phyloP scores from a whole-genome alignment of 1,140 invertebrate species.

The Archivesica marissinica region DNA sequence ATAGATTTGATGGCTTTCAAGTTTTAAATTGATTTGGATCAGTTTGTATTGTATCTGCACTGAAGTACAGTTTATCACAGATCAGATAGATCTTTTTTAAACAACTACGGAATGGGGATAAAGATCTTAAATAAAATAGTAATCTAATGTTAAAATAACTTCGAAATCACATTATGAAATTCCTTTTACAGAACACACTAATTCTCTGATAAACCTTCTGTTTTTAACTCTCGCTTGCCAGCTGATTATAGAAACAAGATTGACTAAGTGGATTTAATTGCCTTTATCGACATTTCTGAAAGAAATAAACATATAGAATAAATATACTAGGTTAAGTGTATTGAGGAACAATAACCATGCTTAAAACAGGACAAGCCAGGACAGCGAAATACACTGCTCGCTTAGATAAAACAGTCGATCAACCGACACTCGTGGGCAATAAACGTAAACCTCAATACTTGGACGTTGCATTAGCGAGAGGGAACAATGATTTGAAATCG shows the following conservation, averaged over 20 bases:
- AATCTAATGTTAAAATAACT: not conserved
- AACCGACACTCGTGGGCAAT: constrained; percentile 20
- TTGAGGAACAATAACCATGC: constrained; percentile 48
- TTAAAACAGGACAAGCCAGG: constrained; percentile 44
- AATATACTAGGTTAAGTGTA: constrained; percentile 46
- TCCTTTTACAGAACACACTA: not conserved
- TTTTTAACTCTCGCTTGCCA: constrained; percentile 10
- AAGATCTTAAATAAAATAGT: constrained; percentile 14
- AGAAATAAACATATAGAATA: constrained; percentile 44
- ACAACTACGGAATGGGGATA: not conserved
- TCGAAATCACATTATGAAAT: not conserved
- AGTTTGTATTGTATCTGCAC: not conserved
- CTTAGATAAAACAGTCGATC: constrained; percentile 43
- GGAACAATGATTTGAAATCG: not conserved
- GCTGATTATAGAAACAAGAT: not conserved
- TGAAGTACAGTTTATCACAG: not conserved
- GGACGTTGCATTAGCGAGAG: constrained; percentile 47
- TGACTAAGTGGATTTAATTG: not conserved
- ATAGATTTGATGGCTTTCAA: not conserved
- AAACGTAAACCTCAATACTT: constrained; percentile 55
- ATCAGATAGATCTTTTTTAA: constrained; percentile 4
- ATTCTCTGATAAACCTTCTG: not conserved
- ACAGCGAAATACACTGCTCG: constrained; percentile 17
- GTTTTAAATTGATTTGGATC: not conserved
- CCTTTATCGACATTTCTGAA: constrained; percentile 44